Evolutionary conservation across 2,113 vertebrate genomes (phyloP).

Genomic region (Podiceps cristatus): DNA sequence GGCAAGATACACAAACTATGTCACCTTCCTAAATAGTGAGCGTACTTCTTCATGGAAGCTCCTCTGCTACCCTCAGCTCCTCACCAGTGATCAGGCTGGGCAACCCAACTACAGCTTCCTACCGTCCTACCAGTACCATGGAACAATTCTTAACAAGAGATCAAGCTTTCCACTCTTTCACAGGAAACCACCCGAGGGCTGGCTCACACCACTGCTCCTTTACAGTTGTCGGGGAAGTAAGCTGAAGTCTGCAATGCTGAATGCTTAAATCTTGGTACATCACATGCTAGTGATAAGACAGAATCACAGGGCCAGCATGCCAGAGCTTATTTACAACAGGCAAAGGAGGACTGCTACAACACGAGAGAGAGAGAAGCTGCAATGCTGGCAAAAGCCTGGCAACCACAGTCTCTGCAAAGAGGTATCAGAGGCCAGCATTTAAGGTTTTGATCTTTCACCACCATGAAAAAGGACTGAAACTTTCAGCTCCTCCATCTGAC

Average conservation of each 20-base stretch:
- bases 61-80: background rate
- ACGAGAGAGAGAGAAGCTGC: background rate
- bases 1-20: background rate
- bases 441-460: background rate
- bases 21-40: background rate
- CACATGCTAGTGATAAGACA: background rate
- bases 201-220: background rate
- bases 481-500: background rate
- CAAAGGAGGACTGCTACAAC: background rate
- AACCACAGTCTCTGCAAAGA: background rate
- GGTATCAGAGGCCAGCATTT: background rate
- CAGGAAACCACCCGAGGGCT: background rate
- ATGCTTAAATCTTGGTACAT: background rate
- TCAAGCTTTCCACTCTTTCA: background rate
- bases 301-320: background rate
- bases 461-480: background rate
- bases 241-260: background rate
- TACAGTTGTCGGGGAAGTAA: background rate
- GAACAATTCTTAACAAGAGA: background rate
- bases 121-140: background rate
- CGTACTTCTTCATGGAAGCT: background rate
- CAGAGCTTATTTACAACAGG: background rate
- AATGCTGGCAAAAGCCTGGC: background rate
- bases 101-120: background rate
- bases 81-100: background rate